Evolutionary conservation across 2,113 vertebrate genomes (phyloP).

Genomic region (Tachuris rubrigastra): DNA sequence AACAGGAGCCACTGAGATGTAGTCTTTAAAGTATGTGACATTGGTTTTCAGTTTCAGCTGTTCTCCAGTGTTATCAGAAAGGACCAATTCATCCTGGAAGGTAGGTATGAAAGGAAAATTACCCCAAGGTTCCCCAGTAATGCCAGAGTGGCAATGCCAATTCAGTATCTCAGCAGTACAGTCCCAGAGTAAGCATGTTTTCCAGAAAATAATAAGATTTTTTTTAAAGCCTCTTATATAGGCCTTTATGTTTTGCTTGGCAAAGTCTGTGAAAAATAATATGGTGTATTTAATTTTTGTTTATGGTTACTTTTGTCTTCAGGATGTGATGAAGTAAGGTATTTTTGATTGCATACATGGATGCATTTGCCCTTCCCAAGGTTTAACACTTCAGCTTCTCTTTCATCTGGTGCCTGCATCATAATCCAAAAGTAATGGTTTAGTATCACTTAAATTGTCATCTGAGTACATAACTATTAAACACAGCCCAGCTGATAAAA

Average conservation of each 20-base stretch:
- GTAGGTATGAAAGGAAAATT: background rate
- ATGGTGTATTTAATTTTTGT: background rate
- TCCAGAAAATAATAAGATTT: conserved; percentile 8
- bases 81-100: background rate
- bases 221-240: background rate
- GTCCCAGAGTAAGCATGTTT: background rate
- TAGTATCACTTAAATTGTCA: background rate
- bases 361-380: background rate
- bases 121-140: background rate
- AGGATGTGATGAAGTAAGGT: background rate
- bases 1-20: background rate
- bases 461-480: conserved; percentile 32
- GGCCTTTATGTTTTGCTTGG: background rate
- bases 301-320: background rate
- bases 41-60: background rate
- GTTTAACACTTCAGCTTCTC: background rate
- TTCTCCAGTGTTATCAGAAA: background rate
- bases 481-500: background rate
- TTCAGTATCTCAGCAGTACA: background rate
- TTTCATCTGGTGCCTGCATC: background rate
- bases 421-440: conserved; percentile 6
- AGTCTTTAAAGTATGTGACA: background rate
- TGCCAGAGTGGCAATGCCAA: background rate
- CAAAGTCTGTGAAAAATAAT: conserved; percentile 2
- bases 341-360: background rate